A percentile compares a stretch with the other conserved stretches of the same genome.
Conservation (phyloP, 2,888 invertebrate species). For the Phania funesta region DNA sequence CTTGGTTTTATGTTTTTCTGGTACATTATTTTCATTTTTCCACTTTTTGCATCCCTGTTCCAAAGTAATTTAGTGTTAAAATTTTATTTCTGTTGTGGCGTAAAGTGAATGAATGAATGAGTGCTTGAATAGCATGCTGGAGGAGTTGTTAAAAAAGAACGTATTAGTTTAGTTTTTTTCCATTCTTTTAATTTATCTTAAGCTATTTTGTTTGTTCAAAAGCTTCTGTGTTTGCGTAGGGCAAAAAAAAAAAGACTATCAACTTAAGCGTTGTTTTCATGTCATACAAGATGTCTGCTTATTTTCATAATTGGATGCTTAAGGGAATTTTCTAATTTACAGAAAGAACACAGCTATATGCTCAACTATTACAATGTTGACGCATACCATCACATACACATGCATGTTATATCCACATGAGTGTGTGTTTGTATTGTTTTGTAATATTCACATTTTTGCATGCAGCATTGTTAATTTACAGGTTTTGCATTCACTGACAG, state of each 20-base stretch:
- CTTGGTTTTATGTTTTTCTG: not conserved
- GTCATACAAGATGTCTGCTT: constrained; percentile 63
- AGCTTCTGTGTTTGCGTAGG: not conserved
- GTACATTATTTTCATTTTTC: not conserved
- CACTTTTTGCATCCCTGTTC: not conserved
- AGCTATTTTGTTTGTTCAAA: not conserved
- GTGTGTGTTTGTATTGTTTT: not conserved
- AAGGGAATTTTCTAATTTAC: constrained; percentile 67
- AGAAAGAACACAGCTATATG: constrained; percentile 12
- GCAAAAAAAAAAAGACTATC: constrained; percentile 30
- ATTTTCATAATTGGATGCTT: constrained; percentile 69
- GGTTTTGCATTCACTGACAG: too few relatives aligned
- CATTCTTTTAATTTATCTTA: not conserved
- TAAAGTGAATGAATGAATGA: constrained; percentile 1
- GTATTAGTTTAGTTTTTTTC: not conserved
- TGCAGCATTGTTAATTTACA: not conserved
- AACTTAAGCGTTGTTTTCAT: constrained; percentile 48
- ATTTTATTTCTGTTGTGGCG: not conserved
- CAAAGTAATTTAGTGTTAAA: not conserved
- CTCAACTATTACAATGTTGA: constrained; percentile 26
- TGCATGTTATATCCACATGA: not conserved
- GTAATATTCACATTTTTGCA: not conserved
- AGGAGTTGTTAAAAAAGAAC: not conserved
- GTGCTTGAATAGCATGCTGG: constrained; percentile 9
- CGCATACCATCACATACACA: not conserved